These are phyloP conservation scores for Dryobates pubescens DNA, from an alignment of 2,797 vertebrate genomes.

Conservation along the genomic window DNA sequence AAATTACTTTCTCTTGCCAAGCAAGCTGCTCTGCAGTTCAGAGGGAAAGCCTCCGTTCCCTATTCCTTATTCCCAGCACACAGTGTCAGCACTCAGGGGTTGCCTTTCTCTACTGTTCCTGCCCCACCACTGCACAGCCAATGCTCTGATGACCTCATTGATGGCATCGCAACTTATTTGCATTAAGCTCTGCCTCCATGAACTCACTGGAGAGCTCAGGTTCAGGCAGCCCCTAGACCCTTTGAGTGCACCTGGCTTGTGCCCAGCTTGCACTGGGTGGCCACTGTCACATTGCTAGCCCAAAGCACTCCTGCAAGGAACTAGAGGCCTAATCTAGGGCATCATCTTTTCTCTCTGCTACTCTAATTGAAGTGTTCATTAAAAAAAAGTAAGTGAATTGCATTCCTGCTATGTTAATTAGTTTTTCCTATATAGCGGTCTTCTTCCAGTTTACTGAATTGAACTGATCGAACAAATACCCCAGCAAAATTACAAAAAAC, in stretches of 20 bases:
- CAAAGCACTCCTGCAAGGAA: neutral
- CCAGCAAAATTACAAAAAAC: neutral
- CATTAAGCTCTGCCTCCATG: neutral
- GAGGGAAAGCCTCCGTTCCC: neutral
- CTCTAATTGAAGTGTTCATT: neutral
- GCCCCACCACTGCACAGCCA: neutral
- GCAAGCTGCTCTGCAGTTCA: neutral
- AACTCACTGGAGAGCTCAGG: neutral
- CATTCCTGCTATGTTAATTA: slow-evolving; percentile 1
- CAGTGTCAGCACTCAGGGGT: neutral
- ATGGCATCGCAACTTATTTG: neutral
- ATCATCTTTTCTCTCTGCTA: neutral
- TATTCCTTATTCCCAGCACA: neutral
- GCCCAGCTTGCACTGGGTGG: accelerated
- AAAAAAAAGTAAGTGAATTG: neutral
- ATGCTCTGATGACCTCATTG: accelerated
- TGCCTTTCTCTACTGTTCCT: accelerated
- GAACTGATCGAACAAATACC: neutral
- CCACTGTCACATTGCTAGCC: accelerated
- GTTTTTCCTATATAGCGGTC: neutral
- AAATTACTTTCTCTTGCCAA: neutral
- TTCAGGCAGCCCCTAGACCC: neutral
- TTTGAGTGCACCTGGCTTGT: neutral
- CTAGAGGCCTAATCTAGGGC: neutral
- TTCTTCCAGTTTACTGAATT: neutral